Conservation (phyloP, 2,888 invertebrate genomes). For the Abrostola triplasia region DNA sequence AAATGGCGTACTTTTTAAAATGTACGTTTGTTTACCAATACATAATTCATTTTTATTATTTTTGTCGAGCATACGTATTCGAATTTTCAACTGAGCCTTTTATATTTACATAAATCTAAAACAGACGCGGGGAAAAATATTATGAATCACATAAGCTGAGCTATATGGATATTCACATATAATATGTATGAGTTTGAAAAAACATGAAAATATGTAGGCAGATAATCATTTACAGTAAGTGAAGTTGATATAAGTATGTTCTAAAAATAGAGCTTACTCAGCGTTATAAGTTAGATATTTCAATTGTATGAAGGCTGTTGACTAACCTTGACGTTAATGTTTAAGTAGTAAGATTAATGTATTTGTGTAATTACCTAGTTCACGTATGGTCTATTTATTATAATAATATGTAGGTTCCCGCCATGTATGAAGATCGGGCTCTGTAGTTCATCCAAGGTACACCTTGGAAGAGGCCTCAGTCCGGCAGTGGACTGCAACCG, state of each 20-base stretch:
- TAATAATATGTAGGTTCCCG: no score
- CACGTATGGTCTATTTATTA: no score
- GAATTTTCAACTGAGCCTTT: slow-evolving; percentile 23
- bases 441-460: no score
- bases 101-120: slow-evolving; percentile 48
- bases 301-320: no score
- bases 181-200: slow-evolving; percentile 39
- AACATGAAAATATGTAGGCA: slow-evolving; percentile 17
- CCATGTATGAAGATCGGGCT: no score
- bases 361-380: no score
- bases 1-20: slow-evolving; percentile 1
- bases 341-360: no score
- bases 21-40: slow-evolving; percentile 20
- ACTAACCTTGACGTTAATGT: no score
- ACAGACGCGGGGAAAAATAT: slow-evolving; percentile 35
- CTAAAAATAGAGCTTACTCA: neutral
- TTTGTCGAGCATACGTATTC: slow-evolving; percentile 7
- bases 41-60: slow-evolving; percentile 33
- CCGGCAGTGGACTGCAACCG: no score
- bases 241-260: neutral
- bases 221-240: neutral
- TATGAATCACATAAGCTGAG: slow-evolving; percentile 38
- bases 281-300: no score
- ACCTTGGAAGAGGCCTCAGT: no score
- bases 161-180: slow-evolving; percentile 24